phyloP scores from a whole-genome alignment of 1,140 invertebrate species.

The Anastatus disparis region DNA sequence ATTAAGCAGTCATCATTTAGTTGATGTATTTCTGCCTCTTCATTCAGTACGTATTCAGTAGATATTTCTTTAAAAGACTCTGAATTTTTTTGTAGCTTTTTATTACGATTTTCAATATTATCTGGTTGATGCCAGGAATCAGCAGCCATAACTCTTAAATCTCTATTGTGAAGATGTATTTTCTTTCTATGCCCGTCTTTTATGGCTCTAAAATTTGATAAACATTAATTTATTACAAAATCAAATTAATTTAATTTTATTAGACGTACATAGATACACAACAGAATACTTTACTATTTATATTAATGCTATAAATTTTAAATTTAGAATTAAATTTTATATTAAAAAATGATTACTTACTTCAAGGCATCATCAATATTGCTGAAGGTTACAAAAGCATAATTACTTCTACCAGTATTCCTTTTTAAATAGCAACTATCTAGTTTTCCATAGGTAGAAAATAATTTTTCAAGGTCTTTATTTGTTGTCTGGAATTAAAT shows the following conservation, averaged over 20 bases:
- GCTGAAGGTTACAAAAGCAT: constrained; percentile 60
- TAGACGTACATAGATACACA: too few species aligned
- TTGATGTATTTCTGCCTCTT: constrained; percentile 50
- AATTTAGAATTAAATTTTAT: too few species aligned
- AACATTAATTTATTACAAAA: too few species aligned
- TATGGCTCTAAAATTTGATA: constrained; percentile 52
- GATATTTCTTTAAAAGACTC: constrained; percentile 7
- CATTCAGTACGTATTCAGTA: constrained; percentile 42
- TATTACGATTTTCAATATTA: constrained; percentile 54
- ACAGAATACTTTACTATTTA: too few species aligned
- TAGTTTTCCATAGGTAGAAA: constrained; percentile 58
- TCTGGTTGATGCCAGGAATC: constrained; percentile 65
- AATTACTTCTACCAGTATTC: constrained; percentile 55
- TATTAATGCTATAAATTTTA: too few species aligned
- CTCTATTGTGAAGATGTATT: constrained; percentile 57
- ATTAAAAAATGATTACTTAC: constrained; percentile 47
- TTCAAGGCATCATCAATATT: constrained; percentile 49
- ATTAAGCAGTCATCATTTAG: constrained; percentile 63
- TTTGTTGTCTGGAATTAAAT: constrained; percentile 55
- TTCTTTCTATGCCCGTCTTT: constrained; percentile 47
- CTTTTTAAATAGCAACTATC: constrained; percentile 58
- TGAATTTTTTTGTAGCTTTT: constrained; percentile 38
- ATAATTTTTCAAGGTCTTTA: constrained; percentile 54
- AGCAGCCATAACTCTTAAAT: constrained; percentile 56
- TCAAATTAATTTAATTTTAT: too few species aligned